Conservation (phyloP, 2,888 invertebrate genomes). For the Drosophila nigritarsus region DNA sequence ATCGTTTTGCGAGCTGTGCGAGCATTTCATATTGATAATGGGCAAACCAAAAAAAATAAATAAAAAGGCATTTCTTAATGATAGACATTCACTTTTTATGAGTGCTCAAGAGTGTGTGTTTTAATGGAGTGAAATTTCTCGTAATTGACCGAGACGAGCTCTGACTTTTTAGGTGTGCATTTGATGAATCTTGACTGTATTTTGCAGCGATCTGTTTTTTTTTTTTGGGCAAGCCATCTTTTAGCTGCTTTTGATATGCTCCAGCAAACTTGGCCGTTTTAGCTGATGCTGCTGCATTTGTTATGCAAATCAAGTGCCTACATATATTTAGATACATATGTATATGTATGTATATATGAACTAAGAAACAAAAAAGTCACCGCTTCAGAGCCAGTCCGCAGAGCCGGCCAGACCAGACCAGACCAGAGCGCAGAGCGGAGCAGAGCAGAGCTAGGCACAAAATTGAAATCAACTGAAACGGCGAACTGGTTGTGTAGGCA, state of each 20-base stretch:
- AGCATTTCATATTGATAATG: conserved; percentile 50
- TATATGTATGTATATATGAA: conserved; percentile 33
- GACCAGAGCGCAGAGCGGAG: conserved; percentile 11
- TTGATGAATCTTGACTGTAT: conserved; percentile 69
- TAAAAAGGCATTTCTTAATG: conserved; percentile 63
- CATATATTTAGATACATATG: conserved; percentile 25
- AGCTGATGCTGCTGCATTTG: conserved; percentile 63
- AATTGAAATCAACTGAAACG: conserved; percentile 73
- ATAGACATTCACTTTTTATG: conserved; percentile 79
- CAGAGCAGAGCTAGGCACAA: conserved; percentile 37
- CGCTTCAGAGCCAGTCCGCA: conserved; percentile 46
- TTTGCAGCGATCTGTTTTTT: conserved; percentile 35
- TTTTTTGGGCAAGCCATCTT: conserved; percentile 38
- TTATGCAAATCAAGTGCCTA: conserved; percentile 77
- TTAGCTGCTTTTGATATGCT: conserved; percentile 36
- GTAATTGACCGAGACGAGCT: conserved; percentile 77
- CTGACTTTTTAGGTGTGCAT: conserved; percentile 65
- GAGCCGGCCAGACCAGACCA: conserved; percentile 56
- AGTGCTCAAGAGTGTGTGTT: conserved; percentile 66
- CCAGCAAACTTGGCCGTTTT: conserved; percentile 38
- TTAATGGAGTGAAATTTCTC: conserved; percentile 78
- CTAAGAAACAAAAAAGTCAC: conserved; percentile 63
- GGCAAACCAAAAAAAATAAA: neutral
- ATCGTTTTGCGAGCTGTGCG: conserved; percentile 37
- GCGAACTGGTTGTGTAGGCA: conserved; percentile 83